Conservation (phyloP, 2,888 invertebrate species). For the Drosophila quinaria region DNA sequence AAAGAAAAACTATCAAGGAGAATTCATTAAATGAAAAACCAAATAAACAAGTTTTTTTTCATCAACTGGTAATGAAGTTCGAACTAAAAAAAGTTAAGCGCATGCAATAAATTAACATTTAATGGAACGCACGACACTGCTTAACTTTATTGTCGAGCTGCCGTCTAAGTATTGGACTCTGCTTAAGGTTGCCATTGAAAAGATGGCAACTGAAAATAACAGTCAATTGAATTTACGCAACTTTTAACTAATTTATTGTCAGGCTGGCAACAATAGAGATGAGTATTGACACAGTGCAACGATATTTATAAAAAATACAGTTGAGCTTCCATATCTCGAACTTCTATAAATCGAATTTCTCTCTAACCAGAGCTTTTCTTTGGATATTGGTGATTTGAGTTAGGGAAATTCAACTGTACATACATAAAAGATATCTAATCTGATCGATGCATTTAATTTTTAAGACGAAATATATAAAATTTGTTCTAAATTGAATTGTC, state of each 20-base stretch:
- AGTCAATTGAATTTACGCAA: not conserved
- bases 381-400: no score
- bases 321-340: no score
- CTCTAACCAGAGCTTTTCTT: no score
- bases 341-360: no score
- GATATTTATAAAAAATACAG: no score
- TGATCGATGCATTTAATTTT: no score
- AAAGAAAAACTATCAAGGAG: not conserved
- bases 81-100: slow-evolving; percentile 10
- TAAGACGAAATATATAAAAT: no score
- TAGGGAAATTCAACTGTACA: no score
- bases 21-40: slow-evolving; percentile 17
- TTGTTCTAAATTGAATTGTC: no score
- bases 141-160: not conserved
- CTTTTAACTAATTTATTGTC: not conserved
- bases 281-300: not conserved
- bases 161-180: not conserved
- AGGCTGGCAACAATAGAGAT: not conserved
- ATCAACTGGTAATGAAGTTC: not conserved
- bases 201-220: not conserved
- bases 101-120: slow-evolving; percentile 5
- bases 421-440: no score
- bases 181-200: not conserved
- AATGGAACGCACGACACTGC: not conserved
- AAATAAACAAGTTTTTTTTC: slow-evolving; percentile 10